phyloP scores from a whole-genome alignment of 1,140 invertebrate genomes.

The Trichogramma pretiosum region DNA sequence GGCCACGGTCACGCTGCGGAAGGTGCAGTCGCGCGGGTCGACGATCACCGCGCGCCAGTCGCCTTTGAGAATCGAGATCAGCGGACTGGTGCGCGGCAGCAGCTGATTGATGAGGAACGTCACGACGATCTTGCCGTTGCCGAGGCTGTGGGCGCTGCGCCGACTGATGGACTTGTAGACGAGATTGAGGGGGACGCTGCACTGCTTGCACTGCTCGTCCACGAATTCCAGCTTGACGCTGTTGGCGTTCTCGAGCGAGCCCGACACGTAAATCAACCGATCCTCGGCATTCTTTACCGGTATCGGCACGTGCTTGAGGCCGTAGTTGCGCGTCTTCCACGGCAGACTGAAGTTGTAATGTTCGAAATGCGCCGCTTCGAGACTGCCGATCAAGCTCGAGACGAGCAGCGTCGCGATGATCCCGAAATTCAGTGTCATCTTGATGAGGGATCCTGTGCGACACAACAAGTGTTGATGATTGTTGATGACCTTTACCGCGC shows the following conservation, averaged over 20 bases:
- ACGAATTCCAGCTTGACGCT: background rate
- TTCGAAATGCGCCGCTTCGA: background rate
- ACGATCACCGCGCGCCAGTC: background rate
- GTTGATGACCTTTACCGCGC: too few species aligned
- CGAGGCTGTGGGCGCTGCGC: background rate
- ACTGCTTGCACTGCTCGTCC: background rate
- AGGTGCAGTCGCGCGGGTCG: background rate
- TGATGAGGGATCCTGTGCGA: too few species aligned
- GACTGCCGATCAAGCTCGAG: background rate
- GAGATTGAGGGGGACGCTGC: background rate
- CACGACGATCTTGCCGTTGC: background rate
- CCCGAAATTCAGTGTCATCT: too few species aligned
- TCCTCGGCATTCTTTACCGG: background rate
- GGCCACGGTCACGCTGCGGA: background rate
- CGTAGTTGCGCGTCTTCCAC: too few species aligned
- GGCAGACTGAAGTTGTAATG: background rate
- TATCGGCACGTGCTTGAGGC: background rate
- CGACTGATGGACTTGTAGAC: background rate
- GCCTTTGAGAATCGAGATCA: background rate
- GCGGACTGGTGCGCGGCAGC: background rate
- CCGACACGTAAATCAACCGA: background rate
- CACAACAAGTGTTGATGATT: too few species aligned
- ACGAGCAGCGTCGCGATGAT: background rate
- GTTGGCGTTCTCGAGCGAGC: background rate
- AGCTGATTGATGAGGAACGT: background rate